phyloP scores from a whole-genome alignment of 2,888 invertebrate genomes.

The Chromoteleia sp. region DNA sequence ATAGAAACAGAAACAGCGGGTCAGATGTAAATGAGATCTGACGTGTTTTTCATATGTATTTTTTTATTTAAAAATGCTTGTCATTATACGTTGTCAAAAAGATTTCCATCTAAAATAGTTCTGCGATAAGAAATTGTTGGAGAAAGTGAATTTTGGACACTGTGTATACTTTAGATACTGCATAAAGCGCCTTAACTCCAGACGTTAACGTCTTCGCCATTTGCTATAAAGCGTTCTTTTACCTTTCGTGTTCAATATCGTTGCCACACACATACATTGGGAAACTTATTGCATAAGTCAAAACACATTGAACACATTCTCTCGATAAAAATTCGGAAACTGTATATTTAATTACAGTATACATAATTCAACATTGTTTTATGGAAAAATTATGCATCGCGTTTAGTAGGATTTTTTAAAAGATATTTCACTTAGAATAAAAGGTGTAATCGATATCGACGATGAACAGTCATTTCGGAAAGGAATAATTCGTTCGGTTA shows the following conservation, averaged over 20 bases:
- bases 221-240: slow-evolving; percentile 57
- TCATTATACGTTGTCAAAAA: no score
- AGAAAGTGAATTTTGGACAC: slow-evolving; percentile 42
- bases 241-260: slow-evolving; percentile 55
- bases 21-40: no score
- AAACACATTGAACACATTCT: slow-evolving; percentile 24
- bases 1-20: no score
- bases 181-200: slow-evolving; percentile 46
- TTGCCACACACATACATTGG: slow-evolving; percentile 6
- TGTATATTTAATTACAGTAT: slow-evolving; percentile 18
- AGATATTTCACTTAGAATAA: slow-evolving; percentile 5
- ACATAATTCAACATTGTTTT: slow-evolving; percentile 30
- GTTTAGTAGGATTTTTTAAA: background rate
- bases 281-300: slow-evolving; percentile 51
- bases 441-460: background rate
- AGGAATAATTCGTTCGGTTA: no score
- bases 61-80: no score
- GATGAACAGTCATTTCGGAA: slow-evolving; percentile 6
- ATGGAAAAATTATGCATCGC: slow-evolving; percentile 20
- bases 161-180: slow-evolving; percentile 31
- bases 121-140: background rate
- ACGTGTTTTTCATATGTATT: no score
- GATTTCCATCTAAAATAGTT: slow-evolving; percentile 12
- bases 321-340: slow-evolving; percentile 9
- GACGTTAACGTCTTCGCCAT: slow-evolving; percentile 50